Conservation (phyloP, 2,113 vertebrate genomes). For the Aptenodytes patagonicus region DNA sequence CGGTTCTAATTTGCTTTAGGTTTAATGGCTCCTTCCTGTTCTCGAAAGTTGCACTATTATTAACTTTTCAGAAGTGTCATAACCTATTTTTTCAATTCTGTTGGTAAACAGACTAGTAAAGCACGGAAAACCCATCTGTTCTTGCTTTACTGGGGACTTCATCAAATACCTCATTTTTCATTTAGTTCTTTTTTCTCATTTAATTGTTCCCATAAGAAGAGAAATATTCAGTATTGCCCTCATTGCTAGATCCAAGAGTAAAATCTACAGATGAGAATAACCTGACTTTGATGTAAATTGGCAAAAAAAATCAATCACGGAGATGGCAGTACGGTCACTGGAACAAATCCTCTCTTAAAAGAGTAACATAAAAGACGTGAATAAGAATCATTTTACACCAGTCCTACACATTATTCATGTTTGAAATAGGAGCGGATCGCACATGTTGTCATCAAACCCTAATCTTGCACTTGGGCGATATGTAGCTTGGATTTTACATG, state of each 20-base stretch:
- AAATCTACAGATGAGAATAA: not conserved
- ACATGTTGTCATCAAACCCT: not conserved
- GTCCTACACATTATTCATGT: not conserved
- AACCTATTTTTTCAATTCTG: not conserved
- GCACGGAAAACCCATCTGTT: not conserved
- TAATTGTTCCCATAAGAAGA: not conserved
- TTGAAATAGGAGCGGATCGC: not conserved
- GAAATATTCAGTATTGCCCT: not conserved
- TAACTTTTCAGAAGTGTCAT: not conserved
- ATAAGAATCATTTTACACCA: not conserved
- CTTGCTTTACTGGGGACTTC: not conserved
- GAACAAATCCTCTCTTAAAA: not conserved
- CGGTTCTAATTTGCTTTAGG: not conserved
- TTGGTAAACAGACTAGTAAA: not conserved
- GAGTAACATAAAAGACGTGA: not conserved
- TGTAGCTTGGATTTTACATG: not conserved
- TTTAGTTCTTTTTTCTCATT: not conserved
- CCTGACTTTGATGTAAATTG: not conserved
- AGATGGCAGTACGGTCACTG: not conserved
- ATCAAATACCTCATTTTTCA: not conserved
- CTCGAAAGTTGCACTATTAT: not conserved
- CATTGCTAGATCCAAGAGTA: not conserved
- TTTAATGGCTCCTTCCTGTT: not conserved
- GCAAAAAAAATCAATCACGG: not conserved
- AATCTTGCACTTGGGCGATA: not conserved